These are phyloP conservation scores for Gallinago media DNA, from an alignment of 2,113 vertebrate genomes.

Conservation along the genomic window DNA sequence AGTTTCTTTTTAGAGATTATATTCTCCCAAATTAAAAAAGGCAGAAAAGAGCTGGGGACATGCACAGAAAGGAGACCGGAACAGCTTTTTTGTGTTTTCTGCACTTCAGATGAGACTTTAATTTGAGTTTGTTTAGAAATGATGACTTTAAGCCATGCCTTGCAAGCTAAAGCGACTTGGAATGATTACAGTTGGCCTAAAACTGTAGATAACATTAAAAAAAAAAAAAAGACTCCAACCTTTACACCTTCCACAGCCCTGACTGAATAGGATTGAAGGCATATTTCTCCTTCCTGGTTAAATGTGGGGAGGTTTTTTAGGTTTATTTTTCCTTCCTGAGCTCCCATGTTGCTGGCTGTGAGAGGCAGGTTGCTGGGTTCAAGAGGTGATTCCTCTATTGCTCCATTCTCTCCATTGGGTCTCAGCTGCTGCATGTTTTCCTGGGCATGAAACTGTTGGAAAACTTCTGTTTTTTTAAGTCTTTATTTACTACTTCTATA, in stretches of 20 bases:
- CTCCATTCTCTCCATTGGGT: not conserved
- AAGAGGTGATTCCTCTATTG: rapidly evolving
- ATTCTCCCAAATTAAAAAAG: not conserved
- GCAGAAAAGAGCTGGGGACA: not conserved
- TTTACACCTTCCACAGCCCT: not conserved
- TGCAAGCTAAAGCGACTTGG: not conserved
- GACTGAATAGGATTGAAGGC: not conserved
- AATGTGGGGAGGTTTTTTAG: not conserved
- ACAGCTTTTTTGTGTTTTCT: not conserved
- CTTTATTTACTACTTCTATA: not conserved
- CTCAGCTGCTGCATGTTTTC: not conserved
- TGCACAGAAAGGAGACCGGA: not conserved
- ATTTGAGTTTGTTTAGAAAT: not conserved
- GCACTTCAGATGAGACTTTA: not conserved
- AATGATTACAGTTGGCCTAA: not conserved
- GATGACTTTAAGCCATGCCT: not conserved
- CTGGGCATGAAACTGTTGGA: not conserved
- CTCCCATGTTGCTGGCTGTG: not conserved
- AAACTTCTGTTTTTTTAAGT: not conserved
- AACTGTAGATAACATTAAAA: not conserved
- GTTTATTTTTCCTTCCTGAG: not conserved
- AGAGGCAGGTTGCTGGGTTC: not conserved
- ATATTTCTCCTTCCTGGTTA: not conserved
- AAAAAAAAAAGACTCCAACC: not conserved
- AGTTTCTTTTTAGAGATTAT: not conserved